A percentile compares a stretch with the other conserved stretches of the same genome.
phyloP scores from a whole-genome alignment of 2,888 invertebrate species.

The Protula sp. region DNA sequence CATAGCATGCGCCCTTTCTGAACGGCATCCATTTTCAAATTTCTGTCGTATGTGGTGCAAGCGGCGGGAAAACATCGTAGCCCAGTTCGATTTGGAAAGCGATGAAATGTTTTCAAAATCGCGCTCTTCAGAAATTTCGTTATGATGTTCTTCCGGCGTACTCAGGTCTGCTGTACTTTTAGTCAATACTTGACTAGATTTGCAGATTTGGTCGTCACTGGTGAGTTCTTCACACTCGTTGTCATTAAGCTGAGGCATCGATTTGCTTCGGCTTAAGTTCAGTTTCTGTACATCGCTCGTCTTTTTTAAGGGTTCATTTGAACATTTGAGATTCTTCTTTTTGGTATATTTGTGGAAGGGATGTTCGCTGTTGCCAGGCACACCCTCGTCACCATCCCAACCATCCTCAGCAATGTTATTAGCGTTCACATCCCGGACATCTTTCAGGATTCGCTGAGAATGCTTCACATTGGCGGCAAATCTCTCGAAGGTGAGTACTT shows the following conservation, averaged over 20 bases:
- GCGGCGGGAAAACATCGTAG: slow-evolving; percentile 9
- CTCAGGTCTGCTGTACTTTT: no score
- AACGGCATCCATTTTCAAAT: slow-evolving; percentile 8
- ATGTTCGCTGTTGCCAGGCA: not conserved
- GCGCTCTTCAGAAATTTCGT: not conserved
- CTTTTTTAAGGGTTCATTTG: not conserved
- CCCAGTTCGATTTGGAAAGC: slow-evolving; percentile 7
- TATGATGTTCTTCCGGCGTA: not conserved
- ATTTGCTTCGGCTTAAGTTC: not conserved
- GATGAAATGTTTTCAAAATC: slow-evolving; percentile 1
- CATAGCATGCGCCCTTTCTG: not conserved
- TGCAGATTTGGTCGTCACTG: not conserved
- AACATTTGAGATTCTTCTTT: not conserved
- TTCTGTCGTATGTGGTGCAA: slow-evolving; percentile 12
- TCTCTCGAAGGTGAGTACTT: not conserved
- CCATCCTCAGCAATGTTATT: no score
- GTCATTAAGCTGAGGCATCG: not conserved
- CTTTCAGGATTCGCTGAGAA: not conserved
- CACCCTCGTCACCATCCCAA: not conserved
- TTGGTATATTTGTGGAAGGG: no score
- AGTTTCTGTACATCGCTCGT: not conserved
- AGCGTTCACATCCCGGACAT: no score
- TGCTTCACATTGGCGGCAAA: not conserved
- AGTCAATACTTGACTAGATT: not conserved
- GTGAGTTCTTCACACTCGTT: no score